These are phyloP conservation scores for Eptatretus atami DNA, from an alignment of 2,797 vertebrate genomes.

Conservation along the genomic window DNA sequence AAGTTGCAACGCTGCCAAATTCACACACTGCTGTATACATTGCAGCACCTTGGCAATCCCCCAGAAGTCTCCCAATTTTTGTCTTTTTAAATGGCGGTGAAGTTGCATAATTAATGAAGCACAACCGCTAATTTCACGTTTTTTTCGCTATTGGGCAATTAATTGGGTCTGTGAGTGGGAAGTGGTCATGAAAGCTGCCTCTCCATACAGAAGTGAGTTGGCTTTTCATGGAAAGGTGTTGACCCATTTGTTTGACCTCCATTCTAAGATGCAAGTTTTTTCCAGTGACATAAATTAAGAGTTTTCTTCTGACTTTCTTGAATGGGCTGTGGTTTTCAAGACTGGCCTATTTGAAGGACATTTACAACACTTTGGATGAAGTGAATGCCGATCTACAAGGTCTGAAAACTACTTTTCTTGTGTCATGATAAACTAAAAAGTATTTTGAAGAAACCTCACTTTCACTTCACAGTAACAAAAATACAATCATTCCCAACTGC, in stretches of 20 bases:
- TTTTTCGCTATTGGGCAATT: constrained; percentile 1
- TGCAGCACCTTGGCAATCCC: neutral
- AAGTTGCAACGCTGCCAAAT: constrained; percentile 5
- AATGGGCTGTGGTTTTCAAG: neutral
- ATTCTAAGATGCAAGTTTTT: neutral
- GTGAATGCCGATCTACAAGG: neutral
- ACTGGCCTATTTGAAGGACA: neutral
- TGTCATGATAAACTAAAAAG: neutral
- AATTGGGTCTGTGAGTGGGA: neutral
- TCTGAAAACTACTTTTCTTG: neutral
- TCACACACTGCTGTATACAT: neutral
- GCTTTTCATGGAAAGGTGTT: constrained; percentile 4
- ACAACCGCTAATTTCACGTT: neutral
- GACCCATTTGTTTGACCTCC: neutral
- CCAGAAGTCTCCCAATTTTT: neutral
- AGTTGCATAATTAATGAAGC: too few relatives aligned
- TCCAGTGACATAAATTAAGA: neutral
- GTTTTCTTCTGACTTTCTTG: neutral
- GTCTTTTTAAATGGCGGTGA: neutral
- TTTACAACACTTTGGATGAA: neutral
- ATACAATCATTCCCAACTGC: neutral
- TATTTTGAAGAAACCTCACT: neutral
- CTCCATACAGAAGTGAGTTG: neutral
- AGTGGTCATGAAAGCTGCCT: too few relatives aligned
- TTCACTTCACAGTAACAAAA: neutral